Percentiles rank a stretch among this genome's conserved stretches.
phyloP scores from a whole-genome alignment of 2,888 invertebrate genomes.

The Limulus polyphemus region DNA sequence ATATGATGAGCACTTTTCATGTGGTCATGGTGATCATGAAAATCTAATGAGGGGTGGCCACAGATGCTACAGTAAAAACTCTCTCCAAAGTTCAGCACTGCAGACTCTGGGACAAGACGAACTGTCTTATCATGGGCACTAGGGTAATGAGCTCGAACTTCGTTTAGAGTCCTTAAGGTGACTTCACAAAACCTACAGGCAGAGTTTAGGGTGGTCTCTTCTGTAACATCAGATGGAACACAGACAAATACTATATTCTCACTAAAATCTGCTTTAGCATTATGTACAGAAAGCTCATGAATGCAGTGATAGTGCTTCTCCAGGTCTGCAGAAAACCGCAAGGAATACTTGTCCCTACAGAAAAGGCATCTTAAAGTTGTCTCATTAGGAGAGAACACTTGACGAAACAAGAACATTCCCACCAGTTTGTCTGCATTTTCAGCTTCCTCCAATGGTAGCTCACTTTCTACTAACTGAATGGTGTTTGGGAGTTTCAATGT shows the following conservation, averaged over 20 bases:
- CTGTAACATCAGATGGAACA: conserved; percentile 25
- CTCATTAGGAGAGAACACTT: conserved; percentile 25
- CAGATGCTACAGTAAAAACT: conserved; percentile 27
- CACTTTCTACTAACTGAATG: conserved; percentile 21
- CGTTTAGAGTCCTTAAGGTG: conserved; percentile 23
- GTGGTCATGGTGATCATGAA: conserved; percentile 25
- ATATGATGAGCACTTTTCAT: conserved; percentile 26
- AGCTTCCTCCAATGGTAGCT: conserved; percentile 20
- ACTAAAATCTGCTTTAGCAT: conserved; percentile 26
- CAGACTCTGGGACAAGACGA: conserved; percentile 25
- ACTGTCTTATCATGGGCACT: conserved; percentile 25
- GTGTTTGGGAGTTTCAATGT: conserved; percentile 21
- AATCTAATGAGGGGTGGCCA: conserved; percentile 21
- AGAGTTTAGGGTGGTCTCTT: conserved; percentile 25
- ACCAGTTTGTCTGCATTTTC: conserved; percentile 19
- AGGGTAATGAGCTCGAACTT: conserved; percentile 27
- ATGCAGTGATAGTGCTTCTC: conserved; percentile 26
- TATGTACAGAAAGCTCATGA: conserved; percentile 27
- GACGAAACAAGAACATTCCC: conserved; percentile 21
- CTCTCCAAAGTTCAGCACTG: conserved; percentile 24
- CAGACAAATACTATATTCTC: conserved; percentile 29
- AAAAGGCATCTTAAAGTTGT: conserved; percentile 23
- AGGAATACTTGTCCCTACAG: conserved; percentile 24
- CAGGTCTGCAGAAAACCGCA: conserved; percentile 24
- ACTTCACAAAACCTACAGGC: conserved; percentile 27